Evolutionary conservation across 2,888 invertebrate genomes (phyloP).

Genomic region (Myopa tessellatipennis): DNA sequence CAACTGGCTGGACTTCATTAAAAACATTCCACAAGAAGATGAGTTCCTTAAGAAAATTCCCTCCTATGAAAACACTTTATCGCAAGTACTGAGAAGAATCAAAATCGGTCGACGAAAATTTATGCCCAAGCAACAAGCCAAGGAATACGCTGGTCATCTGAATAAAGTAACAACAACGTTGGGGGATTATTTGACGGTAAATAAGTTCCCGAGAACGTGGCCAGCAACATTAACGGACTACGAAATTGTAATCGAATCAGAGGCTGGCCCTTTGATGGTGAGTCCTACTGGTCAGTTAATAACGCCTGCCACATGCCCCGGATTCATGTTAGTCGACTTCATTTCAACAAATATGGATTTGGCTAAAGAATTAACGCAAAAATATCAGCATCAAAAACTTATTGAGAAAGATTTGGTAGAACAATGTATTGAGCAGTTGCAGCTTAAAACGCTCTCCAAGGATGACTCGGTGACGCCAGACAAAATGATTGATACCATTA

Average conservation of each 20-base stretch:
- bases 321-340: slow-evolving; percentile 85
- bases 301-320: slow-evolving; percentile 91
- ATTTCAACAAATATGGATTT: slow-evolving; percentile 81
- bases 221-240: slow-evolving; percentile 79
- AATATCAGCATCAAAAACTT: slow-evolving; percentile 81
- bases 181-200: slow-evolving; percentile 77
- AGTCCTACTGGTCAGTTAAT: slow-evolving; percentile 95
- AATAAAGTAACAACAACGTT: slow-evolving; percentile 86
- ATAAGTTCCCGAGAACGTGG: slow-evolving; percentile 79
- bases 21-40: slow-evolving; percentile 83
- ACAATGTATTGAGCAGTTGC: slow-evolving; percentile 76
- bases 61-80: slow-evolving; percentile 85
- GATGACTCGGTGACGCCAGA: slow-evolving; percentile 92
- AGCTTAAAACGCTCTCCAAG: slow-evolving; percentile 80
- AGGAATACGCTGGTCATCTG: slow-evolving; percentile 86
- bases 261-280: slow-evolving; percentile 92
- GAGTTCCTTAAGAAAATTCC: slow-evolving; percentile 80
- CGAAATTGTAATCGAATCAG: slow-evolving; percentile 72
- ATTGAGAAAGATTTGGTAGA: slow-evolving; percentile 80
- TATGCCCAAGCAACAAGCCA: slow-evolving; percentile 89
- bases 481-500: slow-evolving; percentile 88
- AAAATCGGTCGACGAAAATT: slow-evolving; percentile 89
- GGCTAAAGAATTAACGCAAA: slow-evolving; percentile 72
- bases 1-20: slow-evolving; percentile 91
- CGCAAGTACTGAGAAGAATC: slow-evolving; percentile 84